These are phyloP conservation scores for Amphiprion ocellaris DNA, from an alignment of 2,113 vertebrate species.

Conservation along the genomic window DNA sequence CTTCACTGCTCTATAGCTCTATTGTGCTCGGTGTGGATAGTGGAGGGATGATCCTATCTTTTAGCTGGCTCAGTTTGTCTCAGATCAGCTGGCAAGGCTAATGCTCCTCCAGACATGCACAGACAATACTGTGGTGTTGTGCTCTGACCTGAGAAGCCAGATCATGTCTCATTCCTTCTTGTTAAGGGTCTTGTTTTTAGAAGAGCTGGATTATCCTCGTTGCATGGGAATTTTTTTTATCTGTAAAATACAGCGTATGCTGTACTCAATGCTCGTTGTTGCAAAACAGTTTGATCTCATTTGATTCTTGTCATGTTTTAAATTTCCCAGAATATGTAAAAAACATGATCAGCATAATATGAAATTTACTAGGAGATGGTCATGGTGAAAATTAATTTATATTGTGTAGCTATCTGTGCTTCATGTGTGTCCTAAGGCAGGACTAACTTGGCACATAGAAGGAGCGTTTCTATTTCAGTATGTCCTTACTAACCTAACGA, in stretches of 20 bases:
- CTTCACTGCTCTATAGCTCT: slow-evolving; percentile 41
- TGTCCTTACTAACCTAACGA: slow-evolving; percentile 20
- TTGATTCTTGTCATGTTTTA: background rate
- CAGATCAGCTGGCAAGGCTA: slow-evolving; percentile 55
- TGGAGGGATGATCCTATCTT: slow-evolving; percentile 40
- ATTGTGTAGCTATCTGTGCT: background rate
- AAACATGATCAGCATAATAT: background rate
- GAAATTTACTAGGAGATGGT: background rate
- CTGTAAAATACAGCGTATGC: background rate
- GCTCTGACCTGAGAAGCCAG: slow-evolving; percentile 22
- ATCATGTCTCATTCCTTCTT: slow-evolving; percentile 17
- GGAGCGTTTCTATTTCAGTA: slow-evolving; percentile 18
- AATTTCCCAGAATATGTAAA: too few relatives aligned
- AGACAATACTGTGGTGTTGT: slow-evolving; percentile 46
- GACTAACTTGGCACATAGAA: background rate
- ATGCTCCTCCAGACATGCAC: slow-evolving; percentile 47
- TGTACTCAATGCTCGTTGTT: background rate
- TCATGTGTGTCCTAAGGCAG: slow-evolving; percentile 16
- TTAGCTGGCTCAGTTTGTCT: slow-evolving; percentile 42
- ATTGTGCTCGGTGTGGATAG: slow-evolving; percentile 55
- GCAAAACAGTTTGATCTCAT: background rate
- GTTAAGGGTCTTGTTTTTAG: slow-evolving; percentile 9
- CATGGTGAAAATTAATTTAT: background rate
- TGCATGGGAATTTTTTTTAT: background rate
- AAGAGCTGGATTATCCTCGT: background rate